phyloP scores from a whole-genome alignment of 1,140 invertebrate species.

The Musca vetustissima region DNA sequence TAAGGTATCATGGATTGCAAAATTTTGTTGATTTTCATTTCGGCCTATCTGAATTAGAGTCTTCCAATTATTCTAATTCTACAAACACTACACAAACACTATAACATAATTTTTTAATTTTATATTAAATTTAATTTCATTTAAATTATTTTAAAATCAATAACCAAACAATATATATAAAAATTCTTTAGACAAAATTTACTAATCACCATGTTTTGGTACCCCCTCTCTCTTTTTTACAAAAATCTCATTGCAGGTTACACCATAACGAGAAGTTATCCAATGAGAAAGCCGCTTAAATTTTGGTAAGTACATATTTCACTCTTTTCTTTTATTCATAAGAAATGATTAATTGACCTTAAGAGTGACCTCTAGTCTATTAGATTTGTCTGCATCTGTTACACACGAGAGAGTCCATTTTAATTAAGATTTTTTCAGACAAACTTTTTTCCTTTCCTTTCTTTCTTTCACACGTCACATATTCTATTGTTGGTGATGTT shows the following conservation, averaged over 20 bases:
- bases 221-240: slow-evolving; percentile 26
- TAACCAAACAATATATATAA: neutral
- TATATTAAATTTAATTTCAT: neutral
- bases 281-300: slow-evolving; percentile 56
- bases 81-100: neutral
- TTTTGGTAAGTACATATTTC: slow-evolving; percentile 48
- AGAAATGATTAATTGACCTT: too few relatives aligned
- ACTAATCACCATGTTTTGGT: slow-evolving; percentile 43
- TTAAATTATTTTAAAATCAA: neutral
- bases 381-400: too few relatives aligned
- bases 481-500: neutral
- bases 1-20: too few relatives aligned
- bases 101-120: neutral
- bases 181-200: slow-evolving; percentile 8
- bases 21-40: too few relatives aligned
- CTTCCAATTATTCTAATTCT: too few relatives aligned
- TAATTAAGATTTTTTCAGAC: too few relatives aligned
- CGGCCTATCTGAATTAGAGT: too few relatives aligned
- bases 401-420: too few relatives aligned
- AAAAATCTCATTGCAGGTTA: slow-evolving; percentile 48
- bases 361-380: too few relatives aligned
- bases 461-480: neutral
- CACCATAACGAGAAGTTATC: slow-evolving; percentile 57
- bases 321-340: too few relatives aligned
- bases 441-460: too few relatives aligned